phyloP scores from a whole-genome alignment of 2,113 vertebrate genomes.

The Bufo gargarizans region DNA sequence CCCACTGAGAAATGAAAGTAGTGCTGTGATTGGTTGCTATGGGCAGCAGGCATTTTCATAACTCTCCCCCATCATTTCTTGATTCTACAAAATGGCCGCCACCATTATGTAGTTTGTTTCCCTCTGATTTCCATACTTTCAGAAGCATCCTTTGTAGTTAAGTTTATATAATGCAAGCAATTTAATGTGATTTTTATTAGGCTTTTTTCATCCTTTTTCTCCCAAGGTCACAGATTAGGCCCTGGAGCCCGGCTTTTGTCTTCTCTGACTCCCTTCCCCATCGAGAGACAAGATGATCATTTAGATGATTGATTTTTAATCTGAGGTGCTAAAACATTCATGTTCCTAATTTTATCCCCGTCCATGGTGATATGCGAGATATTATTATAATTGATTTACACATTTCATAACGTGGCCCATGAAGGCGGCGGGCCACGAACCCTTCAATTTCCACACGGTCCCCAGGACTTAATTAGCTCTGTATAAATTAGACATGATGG shows the following conservation, averaged over 20 bases:
- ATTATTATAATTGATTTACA: conserved; percentile 36
- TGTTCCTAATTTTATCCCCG: conserved; percentile 18
- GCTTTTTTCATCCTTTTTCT: neutral
- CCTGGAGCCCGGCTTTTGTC: neutral
- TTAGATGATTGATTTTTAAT: conserved; percentile 48
- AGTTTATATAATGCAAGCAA: neutral
- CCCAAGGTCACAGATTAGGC: conserved; percentile 3
- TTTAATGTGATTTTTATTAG: neutral
- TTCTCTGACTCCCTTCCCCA: neutral
- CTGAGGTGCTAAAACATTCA: conserved; percentile 38
- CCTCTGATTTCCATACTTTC: neutral
- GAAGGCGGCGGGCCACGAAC: neutral
- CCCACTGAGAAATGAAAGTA: neutral
- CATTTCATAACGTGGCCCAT: neutral
- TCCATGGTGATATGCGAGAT: neutral
- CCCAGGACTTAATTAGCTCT: conserved; percentile 23
- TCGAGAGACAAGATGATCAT: neutral
- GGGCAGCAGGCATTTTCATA: neutral
- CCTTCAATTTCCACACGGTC: neutral
- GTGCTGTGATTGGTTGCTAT: neutral
- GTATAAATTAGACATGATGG: conserved; percentile 26
- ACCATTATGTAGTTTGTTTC: neutral
- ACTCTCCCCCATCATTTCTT: neutral
- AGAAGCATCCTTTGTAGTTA: neutral
- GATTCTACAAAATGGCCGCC: neutral